Evolutionary conservation across 2,888 invertebrate species (phyloP), one percentile per base, ranked within the genome.

Genomic region (Coleophora flavipennella): DNA sequence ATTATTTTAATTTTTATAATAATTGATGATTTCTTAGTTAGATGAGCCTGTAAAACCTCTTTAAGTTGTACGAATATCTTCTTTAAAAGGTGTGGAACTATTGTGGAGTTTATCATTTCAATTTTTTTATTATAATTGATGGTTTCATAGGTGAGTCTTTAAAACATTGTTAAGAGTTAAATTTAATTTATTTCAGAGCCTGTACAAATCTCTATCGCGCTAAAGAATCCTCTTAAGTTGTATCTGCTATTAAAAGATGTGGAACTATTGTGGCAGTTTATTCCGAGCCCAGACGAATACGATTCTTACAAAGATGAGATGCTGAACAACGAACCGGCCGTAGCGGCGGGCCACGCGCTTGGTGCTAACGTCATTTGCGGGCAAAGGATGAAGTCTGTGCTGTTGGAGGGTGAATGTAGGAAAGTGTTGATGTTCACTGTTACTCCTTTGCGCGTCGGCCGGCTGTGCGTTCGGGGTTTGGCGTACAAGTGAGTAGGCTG

Each of bases 141-240:
- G 20, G 20, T 20, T 20, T 20, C 20, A 4, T 20, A 20, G 20
- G 3, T 4, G 3, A 4, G 20, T 20, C 20, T 4, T 20, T 20
- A 20, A 20, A n/a, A n/a, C n/a, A n/a, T n/a, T n/a, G n/a, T 20
- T 20, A 20, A 20, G n/a, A n/a, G 36, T 35, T 33, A 33, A 29
- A 39, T 12, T 13, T 39, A 10, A 37, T 43, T 38, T 46, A 71
- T 67, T 74, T 36, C 72, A 89, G 96, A 97, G 68, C 92, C 93
- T 0, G 90, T 96, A 39, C 91, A 91, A 68, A 86, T 96, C 39
- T 90, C 91, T 31, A 84, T 96, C 20, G 88, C 89, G 38, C 80
- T 97, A 46, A 86, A 87, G 49, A 95, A 95, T 74, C 92, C 92
- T 0, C 71, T 95, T 37, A 90, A 92, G 61, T 90, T 95, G 47